Evolutionary conservation across 2,888 invertebrate species (phyloP), one percentile per base, ranked within the genome.

Genomic region (Meteorus colon): DNA sequence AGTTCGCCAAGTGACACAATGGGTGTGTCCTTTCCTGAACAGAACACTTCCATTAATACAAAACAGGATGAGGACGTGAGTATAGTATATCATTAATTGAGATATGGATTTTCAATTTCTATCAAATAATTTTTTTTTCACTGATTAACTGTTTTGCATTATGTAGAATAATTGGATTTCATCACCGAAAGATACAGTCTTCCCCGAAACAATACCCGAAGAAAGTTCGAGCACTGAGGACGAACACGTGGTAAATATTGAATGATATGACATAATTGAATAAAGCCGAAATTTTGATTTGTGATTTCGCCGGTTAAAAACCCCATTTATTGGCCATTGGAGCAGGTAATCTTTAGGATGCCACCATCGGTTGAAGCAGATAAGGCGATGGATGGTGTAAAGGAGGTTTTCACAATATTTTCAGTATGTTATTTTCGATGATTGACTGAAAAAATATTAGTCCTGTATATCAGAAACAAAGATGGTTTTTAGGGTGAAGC

Each of bases 191-290:
- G 96, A 96, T 79, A 96, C 95, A 19, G 94, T 94, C 75, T 96
- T 97, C 87, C 97, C 97, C 12, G 97, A 97, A 91, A 97, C 97
- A 8, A 97, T 97, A 83, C 97, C 97, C 0, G 97, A 97, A 90
- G 97, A 97, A 89, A 96, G 96, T 86, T 97, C 97, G 4, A 97
- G 96, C 84, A 95, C 96, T 73, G 97, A 97, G 90, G 97, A 97
- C 86, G 97, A 97, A 88, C 96, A 97, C 88, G 96, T 97, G 85
- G 96, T 93, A 88, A 90, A 90, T 86, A 78, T 14, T 67, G 62
- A 27, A 34, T n/a, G 41, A 37, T 24, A 55, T 66, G 66, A 65
- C 70, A 41, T 4, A 29, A 65, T 78, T 19, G 16, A 75, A 60
- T 14, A 31, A 14, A 41, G 60, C 67, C 65, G 14, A 71, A 62